phyloP scores from a whole-genome alignment of 2,888 invertebrate genomes.

The Lasioglossum pauxillum region DNA sequence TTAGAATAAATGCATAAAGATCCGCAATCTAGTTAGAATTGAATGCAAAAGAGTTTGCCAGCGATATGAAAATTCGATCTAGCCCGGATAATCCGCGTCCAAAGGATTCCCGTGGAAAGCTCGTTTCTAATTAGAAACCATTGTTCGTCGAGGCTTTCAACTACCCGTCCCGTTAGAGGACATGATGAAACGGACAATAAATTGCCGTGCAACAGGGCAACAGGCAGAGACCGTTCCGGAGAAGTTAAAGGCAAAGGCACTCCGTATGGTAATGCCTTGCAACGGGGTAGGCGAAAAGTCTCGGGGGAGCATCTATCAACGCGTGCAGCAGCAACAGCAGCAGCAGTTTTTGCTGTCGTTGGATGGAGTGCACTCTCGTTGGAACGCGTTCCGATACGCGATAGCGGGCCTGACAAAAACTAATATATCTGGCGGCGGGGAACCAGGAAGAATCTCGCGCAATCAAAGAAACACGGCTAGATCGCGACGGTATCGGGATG shows the following conservation, averaged over 20 bases:
- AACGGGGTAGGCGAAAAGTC: conserved; percentile 1
- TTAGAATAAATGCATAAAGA: no score
- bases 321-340: neutral
- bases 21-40: no score
- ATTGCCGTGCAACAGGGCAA: neutral
- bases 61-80: neutral
- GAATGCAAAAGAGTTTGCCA: neutral
- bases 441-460: conserved; percentile 50
- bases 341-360: neutral
- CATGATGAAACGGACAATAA: neutral
- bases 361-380: neutral
- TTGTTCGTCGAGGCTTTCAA: neutral
- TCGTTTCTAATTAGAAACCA: neutral
- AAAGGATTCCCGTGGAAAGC: neutral
- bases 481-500: conserved; percentile 33
- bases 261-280: neutral
- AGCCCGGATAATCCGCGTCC: neutral
- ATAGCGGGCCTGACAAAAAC: conserved; percentile 20
- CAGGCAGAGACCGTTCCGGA: neutral
- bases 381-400: conserved; percentile 10
- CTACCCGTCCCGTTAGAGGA: neutral
- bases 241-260: neutral
- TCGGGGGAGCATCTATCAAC: neutral
- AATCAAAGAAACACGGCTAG: conserved; percentile 36
- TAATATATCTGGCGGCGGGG: conserved; percentile 14